A percentile compares a stretch with the other conserved stretches of the same genome.
Conservation (phyloP, 2,888 invertebrate genomes). For the Folsomia manolachei region DNA sequence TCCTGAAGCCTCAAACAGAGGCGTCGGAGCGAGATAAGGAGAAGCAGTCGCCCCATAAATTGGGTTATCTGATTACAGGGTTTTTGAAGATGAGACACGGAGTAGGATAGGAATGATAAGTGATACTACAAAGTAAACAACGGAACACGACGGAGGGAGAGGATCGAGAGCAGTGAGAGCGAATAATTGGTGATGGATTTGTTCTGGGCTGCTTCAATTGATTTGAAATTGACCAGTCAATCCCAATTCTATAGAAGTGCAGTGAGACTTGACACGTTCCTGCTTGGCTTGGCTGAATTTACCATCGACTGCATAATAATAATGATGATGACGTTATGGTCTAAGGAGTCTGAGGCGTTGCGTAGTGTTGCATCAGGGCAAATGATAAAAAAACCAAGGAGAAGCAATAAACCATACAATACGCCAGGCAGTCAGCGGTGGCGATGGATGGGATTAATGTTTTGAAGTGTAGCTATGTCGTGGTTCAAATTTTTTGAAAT, state of each 20-base stretch:
- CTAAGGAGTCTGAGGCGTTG: slow-evolving; percentile 16
- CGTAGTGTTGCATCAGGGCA: slow-evolving; percentile 10
- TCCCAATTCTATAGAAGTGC: slow-evolving; percentile 11
- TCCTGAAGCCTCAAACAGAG: not conserved
- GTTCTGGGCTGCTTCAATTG: slow-evolving; percentile 24
- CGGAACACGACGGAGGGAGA: not conserved
- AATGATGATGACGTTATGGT: slow-evolving; percentile 13
- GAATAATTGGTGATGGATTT: slow-evolving; percentile 26
- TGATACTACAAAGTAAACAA: not conserved
- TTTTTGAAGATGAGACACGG: slow-evolving; percentile 3
- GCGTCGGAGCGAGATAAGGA: not conserved
- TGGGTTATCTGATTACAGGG: slow-evolving; percentile 4
- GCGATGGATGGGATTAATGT: too few relatives aligned
- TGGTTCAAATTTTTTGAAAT: not conserved
- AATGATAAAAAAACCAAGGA: slow-evolving; percentile 16
- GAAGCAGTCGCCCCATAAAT: not conserved
- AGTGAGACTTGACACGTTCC: slow-evolving; percentile 8
- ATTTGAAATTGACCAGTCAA: slow-evolving; percentile 24
- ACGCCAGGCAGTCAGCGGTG: too few relatives aligned
- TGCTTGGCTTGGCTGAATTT: not conserved
- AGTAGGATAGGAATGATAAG: not conserved
- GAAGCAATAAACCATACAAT: not conserved
- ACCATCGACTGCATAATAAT: slow-evolving; percentile 18
- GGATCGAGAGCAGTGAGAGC: slow-evolving; percentile 26
- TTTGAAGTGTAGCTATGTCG: too few relatives aligned